These are phyloP conservation scores for Plutomurus gul DNA, from an alignment of 1,140 invertebrate species.

Conservation along the genomic window DNA sequence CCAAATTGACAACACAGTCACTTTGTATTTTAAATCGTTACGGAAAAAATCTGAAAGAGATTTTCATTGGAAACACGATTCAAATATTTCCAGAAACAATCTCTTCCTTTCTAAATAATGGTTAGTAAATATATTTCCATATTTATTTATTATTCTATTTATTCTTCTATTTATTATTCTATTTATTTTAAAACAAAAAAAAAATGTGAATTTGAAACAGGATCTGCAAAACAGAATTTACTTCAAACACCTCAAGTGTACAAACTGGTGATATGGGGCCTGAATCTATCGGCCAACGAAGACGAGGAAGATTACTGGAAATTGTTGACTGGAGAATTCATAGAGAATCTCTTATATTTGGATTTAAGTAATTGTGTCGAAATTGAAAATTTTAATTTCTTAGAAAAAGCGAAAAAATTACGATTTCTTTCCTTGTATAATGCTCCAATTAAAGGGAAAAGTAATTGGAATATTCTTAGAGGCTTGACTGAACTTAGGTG, in stretches of 20 bases:
- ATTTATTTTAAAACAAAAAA: background rate
- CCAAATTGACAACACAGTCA: conserved; percentile 65
- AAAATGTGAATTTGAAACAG: background rate
- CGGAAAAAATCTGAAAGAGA: conserved; percentile 56
- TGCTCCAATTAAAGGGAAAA: conserved; percentile 59
- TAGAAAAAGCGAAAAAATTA: conserved; percentile 68
- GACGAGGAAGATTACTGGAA: conserved; percentile 32
- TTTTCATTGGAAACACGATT: conserved; percentile 57
- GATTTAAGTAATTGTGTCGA: conserved; percentile 76
- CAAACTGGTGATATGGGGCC: conserved; percentile 37
- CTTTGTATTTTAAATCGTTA: conserved; percentile 65
- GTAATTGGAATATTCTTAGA: background rate
- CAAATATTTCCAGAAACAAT: conserved; percentile 52
- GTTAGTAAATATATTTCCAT: too few relatives aligned
- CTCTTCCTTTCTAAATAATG: background rate
- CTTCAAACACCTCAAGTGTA: background rate
- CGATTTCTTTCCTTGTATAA: conserved; percentile 76
- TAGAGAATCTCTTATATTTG: conserved; percentile 61
- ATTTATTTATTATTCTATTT: background rate
- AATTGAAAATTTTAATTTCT: conserved; percentile 62
- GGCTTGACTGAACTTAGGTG: conserved; percentile 60
- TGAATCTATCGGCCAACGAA: background rate
- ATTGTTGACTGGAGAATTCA: conserved; percentile 28
- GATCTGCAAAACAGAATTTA: background rate
- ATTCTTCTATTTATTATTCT: background rate